A percentile compares a stretch with the other conserved stretches of the same genome.
Evolutionary conservation across 1,140 invertebrate species (phyloP).

Genomic region (Hirudo medicinalis): DNA sequence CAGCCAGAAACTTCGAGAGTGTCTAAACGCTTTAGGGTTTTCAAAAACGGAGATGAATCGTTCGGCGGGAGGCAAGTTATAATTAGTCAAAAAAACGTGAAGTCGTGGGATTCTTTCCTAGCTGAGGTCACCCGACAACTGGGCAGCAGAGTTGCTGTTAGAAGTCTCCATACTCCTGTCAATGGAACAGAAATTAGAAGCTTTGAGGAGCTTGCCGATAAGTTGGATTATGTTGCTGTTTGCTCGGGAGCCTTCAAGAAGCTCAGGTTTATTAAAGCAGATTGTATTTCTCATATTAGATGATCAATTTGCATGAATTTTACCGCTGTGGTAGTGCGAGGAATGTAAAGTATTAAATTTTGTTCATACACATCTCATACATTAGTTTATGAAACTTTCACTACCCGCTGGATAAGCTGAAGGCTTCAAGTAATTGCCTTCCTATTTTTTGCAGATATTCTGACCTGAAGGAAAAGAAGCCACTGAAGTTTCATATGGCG

Average conservation of each 20-base stretch:
- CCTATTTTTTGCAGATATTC: too few relatives aligned
- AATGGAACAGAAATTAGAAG: background rate
- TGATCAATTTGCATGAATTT: too few relatives aligned
- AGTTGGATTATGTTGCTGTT: slow-evolving; percentile 7
- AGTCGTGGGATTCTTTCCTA: background rate
- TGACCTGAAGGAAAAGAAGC: too few relatives aligned
- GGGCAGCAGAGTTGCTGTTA: slow-evolving; percentile 1
- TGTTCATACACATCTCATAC: too few relatives aligned
- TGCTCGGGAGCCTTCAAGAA: background rate
- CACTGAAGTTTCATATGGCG: too few relatives aligned
- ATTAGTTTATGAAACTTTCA: too few relatives aligned
- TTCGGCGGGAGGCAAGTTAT: slow-evolving; percentile 2
- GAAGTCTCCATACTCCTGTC: slow-evolving; percentile 6
- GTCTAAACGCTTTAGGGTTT: slow-evolving; percentile 1
- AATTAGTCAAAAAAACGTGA: background rate
- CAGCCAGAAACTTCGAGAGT: background rate
- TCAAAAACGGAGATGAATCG: slow-evolving; percentile 9
- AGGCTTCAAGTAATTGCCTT: too few relatives aligned
- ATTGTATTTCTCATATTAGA: too few relatives aligned
- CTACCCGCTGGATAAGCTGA: too few relatives aligned
- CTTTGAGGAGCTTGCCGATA: background rate
- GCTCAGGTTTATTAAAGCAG: background rate
- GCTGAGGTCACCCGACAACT: background rate
- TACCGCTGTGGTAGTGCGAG: too few relatives aligned
- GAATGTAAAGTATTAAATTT: too few relatives aligned